Conservation (phyloP, 2,113 vertebrate species). For the Nothobranchius kuhntae region DNA sequence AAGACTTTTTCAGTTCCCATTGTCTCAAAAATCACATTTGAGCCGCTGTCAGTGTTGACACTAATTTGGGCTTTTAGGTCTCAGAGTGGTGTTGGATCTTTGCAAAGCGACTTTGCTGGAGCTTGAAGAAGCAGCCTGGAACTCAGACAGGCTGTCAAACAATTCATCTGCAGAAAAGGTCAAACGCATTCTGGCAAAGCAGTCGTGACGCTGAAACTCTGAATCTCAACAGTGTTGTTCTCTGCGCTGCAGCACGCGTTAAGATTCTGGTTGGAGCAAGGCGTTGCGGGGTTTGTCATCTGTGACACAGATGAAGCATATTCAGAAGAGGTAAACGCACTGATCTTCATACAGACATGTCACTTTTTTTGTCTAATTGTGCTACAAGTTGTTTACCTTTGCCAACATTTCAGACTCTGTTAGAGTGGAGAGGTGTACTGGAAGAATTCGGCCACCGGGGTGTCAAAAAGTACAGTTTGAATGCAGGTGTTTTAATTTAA, state of each 20-base stretch:
- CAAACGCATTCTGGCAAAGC: background rate
- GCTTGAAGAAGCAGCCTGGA: slow-evolving; percentile 1
- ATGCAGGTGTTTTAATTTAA: too few relatives aligned
- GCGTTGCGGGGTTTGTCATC: slow-evolving; percentile 75
- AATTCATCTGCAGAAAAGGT: slow-evolving; percentile 38
- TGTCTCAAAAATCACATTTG: too few relatives aligned
- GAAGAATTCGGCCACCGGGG: slow-evolving; percentile 59
- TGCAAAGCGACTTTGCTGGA: slow-evolving; percentile 60
- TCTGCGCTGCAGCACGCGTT: slow-evolving; percentile 53
- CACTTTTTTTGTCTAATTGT: background rate
- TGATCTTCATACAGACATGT: background rate
- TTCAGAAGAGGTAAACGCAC: slow-evolving; percentile 65
- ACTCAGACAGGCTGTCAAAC: slow-evolving; percentile 3
- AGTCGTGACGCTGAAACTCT: background rate
- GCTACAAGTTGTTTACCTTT: background rate
- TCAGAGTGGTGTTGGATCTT: slow-evolving; percentile 75
- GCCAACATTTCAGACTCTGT: slow-evolving; percentile 63
- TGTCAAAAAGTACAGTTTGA: slow-evolving; percentile 61
- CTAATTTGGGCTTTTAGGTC: slow-evolving; percentile 44
- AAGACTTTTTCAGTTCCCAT: too few relatives aligned
- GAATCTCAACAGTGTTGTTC: background rate
- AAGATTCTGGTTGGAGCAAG: slow-evolving; percentile 74
- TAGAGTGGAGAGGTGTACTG: slow-evolving; percentile 63
- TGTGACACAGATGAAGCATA: slow-evolving; percentile 73
- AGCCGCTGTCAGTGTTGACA: background rate